These are phyloP conservation scores for Zaprionus capensis DNA, from an alignment of 1,140 invertebrate species.

Conservation along the genomic window DNA sequence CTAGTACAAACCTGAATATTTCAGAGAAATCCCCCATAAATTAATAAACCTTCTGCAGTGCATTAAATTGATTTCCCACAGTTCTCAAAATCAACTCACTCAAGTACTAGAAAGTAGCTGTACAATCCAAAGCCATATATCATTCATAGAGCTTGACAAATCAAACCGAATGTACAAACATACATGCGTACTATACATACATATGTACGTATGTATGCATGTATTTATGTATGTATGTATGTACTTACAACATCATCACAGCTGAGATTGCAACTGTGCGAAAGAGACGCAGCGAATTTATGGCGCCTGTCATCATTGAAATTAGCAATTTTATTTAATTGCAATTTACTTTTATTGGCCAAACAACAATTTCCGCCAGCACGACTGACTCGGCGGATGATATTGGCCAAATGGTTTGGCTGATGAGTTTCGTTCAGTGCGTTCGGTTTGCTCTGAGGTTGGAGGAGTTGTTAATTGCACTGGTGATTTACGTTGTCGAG, in stretches of 20 bases:
- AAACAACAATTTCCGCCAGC: slow-evolving; percentile 75
- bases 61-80: neutral
- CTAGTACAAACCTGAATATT: no score
- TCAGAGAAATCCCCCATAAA: no score
- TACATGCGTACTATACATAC: no score
- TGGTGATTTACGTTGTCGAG: slow-evolving; percentile 75
- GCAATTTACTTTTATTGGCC: slow-evolving; percentile 80
- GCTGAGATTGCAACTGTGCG: neutral
- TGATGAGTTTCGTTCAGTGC: slow-evolving; percentile 43
- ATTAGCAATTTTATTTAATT: slow-evolving; percentile 82
- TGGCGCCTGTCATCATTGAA: slow-evolving; percentile 73
- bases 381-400: slow-evolving; percentile 18
- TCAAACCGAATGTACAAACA: neutral
- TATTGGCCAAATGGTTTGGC: slow-evolving; percentile 46
- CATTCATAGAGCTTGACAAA: slow-evolving; percentile 11
- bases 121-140: neutral
- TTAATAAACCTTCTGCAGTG: neutral
- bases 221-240: neutral
- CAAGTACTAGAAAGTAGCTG: neutral
- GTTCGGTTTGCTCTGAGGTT: slow-evolving; percentile 4
- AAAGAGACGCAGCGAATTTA: slow-evolving; percentile 49
- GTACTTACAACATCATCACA: neutral
- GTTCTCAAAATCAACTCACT: neutral
- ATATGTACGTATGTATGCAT: neutral
- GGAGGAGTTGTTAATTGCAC: slow-evolving; percentile 78